Conservation (phyloP, 2,113 vertebrate species). For the Semicossyphus pulcher region DNA sequence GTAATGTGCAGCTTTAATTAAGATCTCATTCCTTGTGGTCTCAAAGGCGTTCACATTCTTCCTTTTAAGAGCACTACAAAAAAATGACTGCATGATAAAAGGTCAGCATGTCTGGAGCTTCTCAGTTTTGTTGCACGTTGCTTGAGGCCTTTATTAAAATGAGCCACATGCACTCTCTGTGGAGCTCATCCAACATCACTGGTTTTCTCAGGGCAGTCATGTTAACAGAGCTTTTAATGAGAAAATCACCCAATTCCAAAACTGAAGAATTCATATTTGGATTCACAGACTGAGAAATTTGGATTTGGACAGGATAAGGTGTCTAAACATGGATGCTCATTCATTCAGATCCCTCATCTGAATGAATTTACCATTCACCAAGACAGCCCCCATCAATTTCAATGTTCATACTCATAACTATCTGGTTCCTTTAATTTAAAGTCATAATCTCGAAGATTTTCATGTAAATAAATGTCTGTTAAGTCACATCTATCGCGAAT, state of each 20-base stretch:
- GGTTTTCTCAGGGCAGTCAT: slow-evolving; percentile 19
- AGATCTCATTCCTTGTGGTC: slow-evolving; percentile 55
- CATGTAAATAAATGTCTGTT: too few relatives aligned
- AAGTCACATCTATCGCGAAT: too few relatives aligned
- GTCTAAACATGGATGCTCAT: slow-evolving; percentile 11
- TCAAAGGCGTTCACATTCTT: slow-evolving; percentile 53
- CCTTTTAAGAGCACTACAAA: slow-evolving; percentile 40
- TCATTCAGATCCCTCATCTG: too few relatives aligned
- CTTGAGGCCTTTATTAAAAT: slow-evolving; percentile 63
- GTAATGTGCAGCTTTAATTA: slow-evolving; percentile 68
- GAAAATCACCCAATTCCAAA: slow-evolving; percentile 19
- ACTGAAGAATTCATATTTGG: slow-evolving; percentile 8
- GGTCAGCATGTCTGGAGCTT: slow-evolving; percentile 67
- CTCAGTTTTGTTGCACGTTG: slow-evolving; percentile 34
- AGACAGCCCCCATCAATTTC: background rate
- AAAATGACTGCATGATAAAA: slow-evolving; percentile 60
- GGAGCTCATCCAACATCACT: slow-evolving; percentile 21
- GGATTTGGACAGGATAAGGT: slow-evolving; percentile 1
- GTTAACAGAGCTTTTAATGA: slow-evolving; percentile 14
- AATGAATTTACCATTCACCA: too few relatives aligned
- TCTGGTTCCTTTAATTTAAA: background rate
- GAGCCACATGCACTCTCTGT: slow-evolving; percentile 32
- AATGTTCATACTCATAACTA: background rate
- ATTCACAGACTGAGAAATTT: background rate
- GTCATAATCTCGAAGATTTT: too few relatives aligned